Conservation (phyloP, 2,797 vertebrate species). For the Otus scops region DNA sequence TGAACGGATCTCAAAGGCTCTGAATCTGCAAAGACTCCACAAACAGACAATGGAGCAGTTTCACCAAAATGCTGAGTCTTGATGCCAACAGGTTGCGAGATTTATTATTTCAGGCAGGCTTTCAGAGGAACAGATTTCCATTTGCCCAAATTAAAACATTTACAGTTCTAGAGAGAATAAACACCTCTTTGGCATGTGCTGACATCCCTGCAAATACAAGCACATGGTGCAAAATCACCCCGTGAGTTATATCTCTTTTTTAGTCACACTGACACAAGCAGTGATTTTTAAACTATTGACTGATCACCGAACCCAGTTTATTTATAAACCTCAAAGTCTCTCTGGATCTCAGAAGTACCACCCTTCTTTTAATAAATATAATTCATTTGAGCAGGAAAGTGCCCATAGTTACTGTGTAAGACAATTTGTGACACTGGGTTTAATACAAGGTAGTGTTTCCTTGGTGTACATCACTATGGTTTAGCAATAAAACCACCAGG, state of each 20-base stretch:
- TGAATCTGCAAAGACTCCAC: neutral
- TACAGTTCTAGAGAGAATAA: neutral
- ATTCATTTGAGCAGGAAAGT: neutral
- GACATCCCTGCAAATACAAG: neutral
- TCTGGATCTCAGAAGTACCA: neutral
- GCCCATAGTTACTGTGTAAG: neutral
- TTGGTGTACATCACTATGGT: neutral
- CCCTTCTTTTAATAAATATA: neutral
- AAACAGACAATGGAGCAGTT: neutral
- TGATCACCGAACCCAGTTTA: neutral
- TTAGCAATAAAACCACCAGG: neutral
- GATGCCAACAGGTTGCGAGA: neutral
- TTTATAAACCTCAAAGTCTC: neutral
- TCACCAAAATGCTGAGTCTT: neutral
- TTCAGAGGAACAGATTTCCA: neutral
- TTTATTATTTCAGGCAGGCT: neutral
- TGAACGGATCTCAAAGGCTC: neutral
- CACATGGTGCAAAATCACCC: neutral
- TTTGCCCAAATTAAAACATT: neutral
- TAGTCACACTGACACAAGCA: neutral
- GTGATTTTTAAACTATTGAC: neutral
- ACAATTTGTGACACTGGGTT: neutral
- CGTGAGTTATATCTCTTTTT: neutral
- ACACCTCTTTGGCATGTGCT: neutral
- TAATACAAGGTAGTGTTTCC: neutral